These are phyloP conservation scores for Telenomus remus DNA, from an alignment of 1,140 invertebrate genomes.

Conservation along the genomic window DNA sequence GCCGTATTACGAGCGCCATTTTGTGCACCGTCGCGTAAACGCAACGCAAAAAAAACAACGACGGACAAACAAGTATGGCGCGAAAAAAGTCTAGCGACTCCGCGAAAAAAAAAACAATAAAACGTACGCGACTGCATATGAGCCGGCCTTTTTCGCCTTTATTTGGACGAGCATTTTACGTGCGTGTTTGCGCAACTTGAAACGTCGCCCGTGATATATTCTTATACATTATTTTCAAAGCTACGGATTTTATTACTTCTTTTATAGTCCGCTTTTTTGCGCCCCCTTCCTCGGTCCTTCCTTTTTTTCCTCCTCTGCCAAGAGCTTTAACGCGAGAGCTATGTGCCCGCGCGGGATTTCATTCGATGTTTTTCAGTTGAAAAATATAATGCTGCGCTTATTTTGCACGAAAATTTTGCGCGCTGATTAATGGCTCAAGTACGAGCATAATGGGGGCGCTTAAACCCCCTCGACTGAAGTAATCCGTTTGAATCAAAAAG, in stretches of 20 bases:
- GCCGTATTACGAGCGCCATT: constrained; percentile 22
- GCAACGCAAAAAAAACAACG: constrained; percentile 1
- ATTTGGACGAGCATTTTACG: constrained; percentile 18
- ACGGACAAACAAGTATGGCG: neutral
- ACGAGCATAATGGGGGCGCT: constrained; percentile 3
- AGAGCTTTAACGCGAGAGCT: constrained; percentile 16
- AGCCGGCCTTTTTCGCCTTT: constrained; percentile 24
- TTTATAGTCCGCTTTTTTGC: constrained; percentile 36
- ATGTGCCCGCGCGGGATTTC: constrained; percentile 25
- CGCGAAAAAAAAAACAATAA: neutral
- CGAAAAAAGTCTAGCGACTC: constrained; percentile 4
- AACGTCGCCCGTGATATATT: constrained; percentile 46
- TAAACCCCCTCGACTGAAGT: neutral
- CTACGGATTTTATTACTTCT: constrained; percentile 40
- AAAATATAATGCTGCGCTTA: constrained; percentile 23
- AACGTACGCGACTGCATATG: constrained; percentile 22
- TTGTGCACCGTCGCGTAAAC: constrained; percentile 18
- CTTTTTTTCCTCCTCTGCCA: constrained; percentile 5
- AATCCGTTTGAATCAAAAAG: constrained; percentile 5
- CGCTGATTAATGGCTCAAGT: constrained; percentile 22
- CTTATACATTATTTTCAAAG: constrained; percentile 47
- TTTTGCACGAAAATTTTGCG: constrained; percentile 32
- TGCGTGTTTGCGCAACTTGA: constrained; percentile 44
- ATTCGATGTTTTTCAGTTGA: constrained; percentile 32
- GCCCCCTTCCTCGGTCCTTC: neutral